Conservation (phyloP, 2,888 invertebrate species). For the Mimas tiliae region DNA sequence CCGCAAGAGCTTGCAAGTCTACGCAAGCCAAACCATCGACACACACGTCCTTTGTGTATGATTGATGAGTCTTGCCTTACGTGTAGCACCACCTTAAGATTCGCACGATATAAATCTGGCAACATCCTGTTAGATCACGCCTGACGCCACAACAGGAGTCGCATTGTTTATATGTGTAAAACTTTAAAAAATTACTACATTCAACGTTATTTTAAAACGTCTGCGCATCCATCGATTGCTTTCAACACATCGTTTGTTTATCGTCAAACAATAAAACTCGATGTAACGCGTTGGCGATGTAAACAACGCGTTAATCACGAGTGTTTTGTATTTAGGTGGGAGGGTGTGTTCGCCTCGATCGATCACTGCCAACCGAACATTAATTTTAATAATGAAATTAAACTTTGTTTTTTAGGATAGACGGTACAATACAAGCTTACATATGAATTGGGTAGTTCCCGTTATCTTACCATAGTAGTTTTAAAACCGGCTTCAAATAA, state of each 20-base stretch:
- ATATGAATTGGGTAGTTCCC: neutral
- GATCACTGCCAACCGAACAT: slow-evolving; percentile 17
- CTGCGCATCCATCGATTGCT: slow-evolving; percentile 11
- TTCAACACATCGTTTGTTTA: slow-evolving; percentile 20
- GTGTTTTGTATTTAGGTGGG: slow-evolving; percentile 1
- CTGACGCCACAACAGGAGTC: neutral
- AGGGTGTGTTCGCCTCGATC: neutral
- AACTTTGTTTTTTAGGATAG: slow-evolving; percentile 13
- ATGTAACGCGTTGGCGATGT: slow-evolving; percentile 10
- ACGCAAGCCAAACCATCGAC: too few relatives aligned
- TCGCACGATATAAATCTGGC: slow-evolving; percentile 11
- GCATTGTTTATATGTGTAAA: slow-evolving; percentile 11
- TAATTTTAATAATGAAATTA: slow-evolving; percentile 17
- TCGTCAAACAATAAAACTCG: slow-evolving; percentile 20
- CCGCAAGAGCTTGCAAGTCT: too few relatives aligned
- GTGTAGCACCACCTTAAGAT: neutral
- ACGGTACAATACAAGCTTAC: neutral
- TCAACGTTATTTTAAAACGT: slow-evolving; percentile 8
- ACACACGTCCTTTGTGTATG: too few relatives aligned
- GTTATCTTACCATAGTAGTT: too few relatives aligned
- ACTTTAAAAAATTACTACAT: slow-evolving; percentile 21
- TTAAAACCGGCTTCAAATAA: too few relatives aligned
- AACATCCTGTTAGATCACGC: neutral
- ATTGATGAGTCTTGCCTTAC: neutral
- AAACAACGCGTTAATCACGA: slow-evolving; percentile 17